Percentiles rank a stretch among this genome's conserved stretches.
Conservation (phyloP, 2,888 invertebrate species). For the Protodeltote pygarga region DNA sequence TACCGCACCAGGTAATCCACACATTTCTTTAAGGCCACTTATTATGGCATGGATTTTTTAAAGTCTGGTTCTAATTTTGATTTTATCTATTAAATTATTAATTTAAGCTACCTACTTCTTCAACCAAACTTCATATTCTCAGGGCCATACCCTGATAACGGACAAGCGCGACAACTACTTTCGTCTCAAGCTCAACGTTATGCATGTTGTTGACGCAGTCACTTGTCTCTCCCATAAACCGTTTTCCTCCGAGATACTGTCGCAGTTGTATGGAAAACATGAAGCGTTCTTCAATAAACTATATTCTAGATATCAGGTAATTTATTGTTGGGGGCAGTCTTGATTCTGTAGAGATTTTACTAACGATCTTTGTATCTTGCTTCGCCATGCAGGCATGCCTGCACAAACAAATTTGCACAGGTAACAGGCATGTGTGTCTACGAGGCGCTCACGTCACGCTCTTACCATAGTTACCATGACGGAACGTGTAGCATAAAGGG, state of each 20-base stretch:
- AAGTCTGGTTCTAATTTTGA: too few species aligned
- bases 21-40: not conserved
- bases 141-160: conserved; percentile 88
- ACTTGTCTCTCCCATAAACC: conserved; percentile 87
- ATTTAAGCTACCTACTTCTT: not conserved
- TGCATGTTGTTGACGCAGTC: conserved; percentile 85
- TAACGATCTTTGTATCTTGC: too few species aligned
- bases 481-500: too few species aligned
- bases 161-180: conserved; percentile 88
- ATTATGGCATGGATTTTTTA: too few species aligned
- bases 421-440: too few species aligned
- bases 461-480: too few species aligned
- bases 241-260: conserved; percentile 87
- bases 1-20: conserved; percentile 68
- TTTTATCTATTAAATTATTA: too few species aligned
- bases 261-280: conserved; percentile 90
- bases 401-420: too few species aligned
- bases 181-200: conserved; percentile 86
- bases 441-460: too few species aligned
- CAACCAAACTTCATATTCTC: not conserved
- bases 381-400: too few species aligned
- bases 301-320: conserved; percentile 86
- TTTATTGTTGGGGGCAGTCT: too few species aligned
- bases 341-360: too few species aligned
- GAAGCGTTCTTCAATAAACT: conserved; percentile 90